phyloP scores from a whole-genome alignment of 2,113 vertebrate genomes.

The Chionodraco myersi region DNA sequence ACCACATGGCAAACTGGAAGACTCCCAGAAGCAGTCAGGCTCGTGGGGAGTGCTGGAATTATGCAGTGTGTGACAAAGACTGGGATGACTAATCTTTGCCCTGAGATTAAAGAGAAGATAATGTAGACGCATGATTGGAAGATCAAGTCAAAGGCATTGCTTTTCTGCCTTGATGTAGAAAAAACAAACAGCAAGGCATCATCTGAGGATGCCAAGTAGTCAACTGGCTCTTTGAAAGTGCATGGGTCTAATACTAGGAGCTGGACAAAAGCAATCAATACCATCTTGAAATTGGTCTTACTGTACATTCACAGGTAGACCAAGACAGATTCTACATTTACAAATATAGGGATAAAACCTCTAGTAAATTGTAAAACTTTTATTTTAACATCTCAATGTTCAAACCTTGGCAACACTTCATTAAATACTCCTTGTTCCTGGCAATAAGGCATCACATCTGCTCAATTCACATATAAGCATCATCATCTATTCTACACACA shows the following conservation, averaged over 20 bases:
- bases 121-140: conserved; percentile 32
- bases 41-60: conserved; percentile 60
- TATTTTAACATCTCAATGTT: not conserved
- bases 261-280: not conserved
- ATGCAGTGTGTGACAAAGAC: conserved; percentile 50
- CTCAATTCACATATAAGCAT: conserved; percentile 17
- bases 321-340: not conserved
- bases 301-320: not conserved
- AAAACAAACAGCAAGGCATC: not conserved
- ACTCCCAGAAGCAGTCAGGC: conserved; percentile 44
- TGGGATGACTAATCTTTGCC: conserved; percentile 49
- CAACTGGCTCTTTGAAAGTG: not conserved
- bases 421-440: conserved; percentile 16
- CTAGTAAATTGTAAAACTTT: no score
- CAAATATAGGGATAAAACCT: not conserved
- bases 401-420: conserved; percentile 8
- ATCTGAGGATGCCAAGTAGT: not conserved
- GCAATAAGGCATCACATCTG: conserved; percentile 29
- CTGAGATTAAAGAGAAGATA: conserved; percentile 50
- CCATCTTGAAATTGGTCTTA: not conserved
- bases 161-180: conserved; percentile 1
- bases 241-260: not conserved
- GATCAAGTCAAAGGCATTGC: conserved; percentile 19
- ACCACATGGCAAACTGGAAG: conserved; percentile 62
- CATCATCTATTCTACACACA: not conserved